Evolutionary conservation across 1,140 invertebrate genomes (phyloP), one percentile per base, ranked within the genome.

Genomic region (Hypothenemus hampei): DNA sequence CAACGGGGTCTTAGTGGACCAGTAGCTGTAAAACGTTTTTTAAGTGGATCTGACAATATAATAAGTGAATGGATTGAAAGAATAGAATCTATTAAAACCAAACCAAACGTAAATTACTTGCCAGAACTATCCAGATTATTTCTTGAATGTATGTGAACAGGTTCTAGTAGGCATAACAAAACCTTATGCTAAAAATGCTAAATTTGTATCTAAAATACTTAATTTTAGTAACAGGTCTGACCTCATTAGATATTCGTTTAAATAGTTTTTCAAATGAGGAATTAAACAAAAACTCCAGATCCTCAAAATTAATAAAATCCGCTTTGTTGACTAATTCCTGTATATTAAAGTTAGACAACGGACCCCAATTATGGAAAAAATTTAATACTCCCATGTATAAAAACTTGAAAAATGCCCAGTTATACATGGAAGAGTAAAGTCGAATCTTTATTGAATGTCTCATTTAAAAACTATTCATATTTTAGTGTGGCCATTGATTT

Each of bases 1-100:
- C 90, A 93, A 73, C 87, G 86, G 66, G 81, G 81, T 21, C 71
- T 95, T 22, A 85, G 87, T 58, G 81, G 82, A 50, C 81, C 86
- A 0, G 76, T 79, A 46, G 83, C 81, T 60, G 81, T 89, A 0
- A 72, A 81, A 22, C 73, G 69, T 52, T 88, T 90, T 65, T 68
- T 93, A 0, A 57, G 70, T 8, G 70, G 72, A 19, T 78, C 83
- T 4, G 82, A 91, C 68, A 57, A 65, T 0, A 75, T 89, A 1
- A 76, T 85, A 1, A 67, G 73, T 51, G 81, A 90, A 75, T 57
- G 71, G 70, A 68, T 72, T 69, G 36, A 70, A 67, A 59, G 61
- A 20, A 48, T 48, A 52, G 65, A 63, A 47, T 43, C 58, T 36
- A 55, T 65, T 15, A 47, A 35, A n/a, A 58, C 49, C 39, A 62